phyloP scores from a whole-genome alignment of 23 tunicate genomes.

The Phallusia fumigata region DNA sequence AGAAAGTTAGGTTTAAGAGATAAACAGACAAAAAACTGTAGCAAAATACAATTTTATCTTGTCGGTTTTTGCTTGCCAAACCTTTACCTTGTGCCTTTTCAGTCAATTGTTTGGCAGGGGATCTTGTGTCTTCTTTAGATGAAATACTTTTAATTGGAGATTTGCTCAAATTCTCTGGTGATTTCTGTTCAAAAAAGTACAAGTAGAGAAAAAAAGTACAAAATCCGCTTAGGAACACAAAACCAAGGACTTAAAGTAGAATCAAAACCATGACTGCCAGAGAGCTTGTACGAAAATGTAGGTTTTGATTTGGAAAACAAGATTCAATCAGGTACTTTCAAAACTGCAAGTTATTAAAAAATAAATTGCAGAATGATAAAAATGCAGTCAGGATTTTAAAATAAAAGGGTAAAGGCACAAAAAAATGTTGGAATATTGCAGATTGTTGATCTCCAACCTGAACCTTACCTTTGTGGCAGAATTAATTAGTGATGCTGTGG shows the following conservation, averaged over 20 bases:
- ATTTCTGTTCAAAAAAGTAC: not conserved
- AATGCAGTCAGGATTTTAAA: too few relatives aligned
- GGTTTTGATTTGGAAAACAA: not conserved
- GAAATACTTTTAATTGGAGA: not conserved
- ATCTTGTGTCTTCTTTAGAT: not conserved
- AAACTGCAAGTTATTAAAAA: too few relatives aligned
- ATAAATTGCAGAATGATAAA: too few relatives aligned
- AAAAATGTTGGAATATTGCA: not conserved
- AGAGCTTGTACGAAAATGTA: too few relatives aligned
- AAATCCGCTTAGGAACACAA: too few relatives aligned
- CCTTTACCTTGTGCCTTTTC: not conserved
- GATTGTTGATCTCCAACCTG: not conserved
- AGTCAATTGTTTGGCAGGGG: not conserved
- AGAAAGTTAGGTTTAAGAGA: too few relatives aligned
- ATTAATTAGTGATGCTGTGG: constrained; percentile 27
- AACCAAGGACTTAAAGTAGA: too few relatives aligned
- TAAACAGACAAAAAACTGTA: too few relatives aligned
- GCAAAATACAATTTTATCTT: too few relatives aligned
- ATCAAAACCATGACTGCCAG: not conserved
- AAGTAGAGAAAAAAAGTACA: too few relatives aligned
- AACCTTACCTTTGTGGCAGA: constrained; percentile 22
- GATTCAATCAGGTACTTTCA: too few relatives aligned
- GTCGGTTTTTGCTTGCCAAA: too few relatives aligned
- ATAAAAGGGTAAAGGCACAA: not conserved
- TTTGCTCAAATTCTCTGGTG: not conserved